Evolutionary conservation across 1,140 invertebrate species (phyloP).

Genomic region (Sarcophaga peregrina): DNA sequence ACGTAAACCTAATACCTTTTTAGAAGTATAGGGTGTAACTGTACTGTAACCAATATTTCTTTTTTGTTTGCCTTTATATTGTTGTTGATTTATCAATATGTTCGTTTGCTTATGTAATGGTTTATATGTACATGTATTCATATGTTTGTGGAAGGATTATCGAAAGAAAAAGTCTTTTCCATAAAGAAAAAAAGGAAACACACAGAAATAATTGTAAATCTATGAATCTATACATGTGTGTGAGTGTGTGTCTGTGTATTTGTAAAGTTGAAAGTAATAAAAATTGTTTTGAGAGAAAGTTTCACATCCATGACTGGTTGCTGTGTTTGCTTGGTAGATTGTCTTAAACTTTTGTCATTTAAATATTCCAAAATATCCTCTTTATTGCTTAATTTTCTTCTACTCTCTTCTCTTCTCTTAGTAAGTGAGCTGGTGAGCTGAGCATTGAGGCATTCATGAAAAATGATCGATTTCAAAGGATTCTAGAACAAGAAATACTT

Average conservation of each 20-base stretch:
- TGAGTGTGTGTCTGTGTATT: not conserved
- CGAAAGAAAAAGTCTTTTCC: not conserved
- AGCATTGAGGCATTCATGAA: too few species aligned
- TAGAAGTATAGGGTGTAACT: too few species aligned
- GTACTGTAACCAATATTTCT: too few species aligned
- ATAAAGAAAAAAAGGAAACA: too few species aligned
- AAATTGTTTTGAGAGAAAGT: not conserved
- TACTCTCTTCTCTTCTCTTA: not conserved
- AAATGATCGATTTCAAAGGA: too few species aligned
- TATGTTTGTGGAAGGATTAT: not conserved
- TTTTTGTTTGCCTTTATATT: too few species aligned
- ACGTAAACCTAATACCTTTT: too few species aligned
- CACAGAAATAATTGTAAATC: not conserved
- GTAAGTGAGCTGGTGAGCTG: too few species aligned
- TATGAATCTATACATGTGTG: not conserved
- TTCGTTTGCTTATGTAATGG: too few species aligned
- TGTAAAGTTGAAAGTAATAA: not conserved
- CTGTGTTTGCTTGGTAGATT: not conserved
- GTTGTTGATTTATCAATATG: too few species aligned
- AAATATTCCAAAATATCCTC: not conserved
- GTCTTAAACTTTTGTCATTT: slow-evolving; percentile 5
- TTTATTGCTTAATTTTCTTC: too few species aligned
- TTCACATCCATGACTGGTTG: not conserved
- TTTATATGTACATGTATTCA: not conserved
- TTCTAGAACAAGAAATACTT: too few species aligned